Base-by-base conservation (phyloP, 2,113 vertebrate species). In the Lamprologus sp. region DNA sequence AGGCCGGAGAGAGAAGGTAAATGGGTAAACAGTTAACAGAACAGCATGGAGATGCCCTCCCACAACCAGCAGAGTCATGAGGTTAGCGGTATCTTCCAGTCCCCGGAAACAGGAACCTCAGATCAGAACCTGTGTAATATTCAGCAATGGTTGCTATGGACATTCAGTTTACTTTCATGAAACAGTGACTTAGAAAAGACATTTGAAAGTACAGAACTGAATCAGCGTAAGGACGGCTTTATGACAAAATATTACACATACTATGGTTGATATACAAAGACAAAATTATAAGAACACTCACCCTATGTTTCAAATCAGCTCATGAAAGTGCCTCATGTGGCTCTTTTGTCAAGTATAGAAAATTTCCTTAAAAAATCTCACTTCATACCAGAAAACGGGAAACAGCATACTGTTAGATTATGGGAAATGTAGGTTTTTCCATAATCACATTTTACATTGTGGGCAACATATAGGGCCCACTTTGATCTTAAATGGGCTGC, bases 1-100 rank as follows among this genome's bases (percentile, higher is more conserved):
- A 54, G 54, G 26, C 87, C 31, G n/a, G 40, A 63, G 23, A 86
- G 81, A 88, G 63, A 83, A 85, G 84, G 75, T 91, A 81, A 89
- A 81, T 13, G 79, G 79, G 80, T 89, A 84, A 91, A 89, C 73
- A 54, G 81, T 87, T 86, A 89, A 79, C 35, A 84, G 54, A 55
- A 55, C 28, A 35, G 79, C 63, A 56, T 17, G 49, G 81, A 85
- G 65, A 33, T 40, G 77, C 35, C 79, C 54, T 60, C 77, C 51
- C 49, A 68, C 63, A 82, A 65, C 45, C 82, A 37, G 81, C n/a
- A 12, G 70, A 75, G 55, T 4, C 5, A 19, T 1, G 7, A 75
- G 26, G 70, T 45, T 84, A 83, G 79, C 26, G 2, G 28, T 42
- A 56, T 81, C 49, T 21, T 47, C 7, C 83, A 26, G 58, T 79